These are phyloP conservation scores for Apis cerana DNA, from an alignment of 1,140 invertebrate species.

Conservation along the genomic window DNA sequence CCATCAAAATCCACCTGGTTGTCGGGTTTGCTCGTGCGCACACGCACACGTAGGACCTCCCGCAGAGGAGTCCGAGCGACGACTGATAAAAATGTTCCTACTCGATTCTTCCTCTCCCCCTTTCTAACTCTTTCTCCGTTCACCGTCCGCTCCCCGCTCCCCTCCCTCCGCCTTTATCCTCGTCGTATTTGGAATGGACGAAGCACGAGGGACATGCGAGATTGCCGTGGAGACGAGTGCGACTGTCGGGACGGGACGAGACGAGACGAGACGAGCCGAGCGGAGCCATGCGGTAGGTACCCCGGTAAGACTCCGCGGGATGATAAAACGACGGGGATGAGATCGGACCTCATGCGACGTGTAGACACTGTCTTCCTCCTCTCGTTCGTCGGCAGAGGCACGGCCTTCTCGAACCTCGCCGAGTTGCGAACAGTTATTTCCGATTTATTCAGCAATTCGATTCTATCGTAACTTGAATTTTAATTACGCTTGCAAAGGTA, in stretches of 20 bases:
- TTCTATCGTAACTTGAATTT: no score
- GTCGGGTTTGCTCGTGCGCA: conserved; percentile 21
- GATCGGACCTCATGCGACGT: conserved; percentile 58
- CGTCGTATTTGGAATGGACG: conserved; percentile 65
- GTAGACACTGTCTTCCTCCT: conserved; percentile 40
- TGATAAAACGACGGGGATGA: conserved; percentile 65
- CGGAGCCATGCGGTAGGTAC: conserved; percentile 61
- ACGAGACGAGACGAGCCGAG: conserved; percentile 34
- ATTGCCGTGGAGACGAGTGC: conserved; percentile 59
- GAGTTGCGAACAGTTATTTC: not conserved
- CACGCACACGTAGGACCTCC: conserved; percentile 52
- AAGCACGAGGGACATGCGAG: conserved; percentile 64
- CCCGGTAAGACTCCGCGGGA: conserved; percentile 57
- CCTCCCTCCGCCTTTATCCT: conserved; percentile 37
- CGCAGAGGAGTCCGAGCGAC: conserved; percentile 56
- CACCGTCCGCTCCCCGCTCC: not conserved
- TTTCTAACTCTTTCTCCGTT: not conserved
- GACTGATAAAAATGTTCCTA: conserved; percentile 71
- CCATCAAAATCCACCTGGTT: conserved; percentile 43
- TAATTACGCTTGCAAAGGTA: no score
- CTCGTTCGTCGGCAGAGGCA: not conserved
- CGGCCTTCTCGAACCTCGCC: not conserved
- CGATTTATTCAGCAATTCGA: not conserved
- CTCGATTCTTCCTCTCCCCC: conserved; percentile 56
- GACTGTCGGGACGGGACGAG: conserved; percentile 38